A percentile compares a stretch with the other conserved stretches of the same genome.
These are phyloP conservation scores for Dorcus hopei DNA, from an alignment of 2,888 invertebrate genomes.

Conservation along the genomic window DNA sequence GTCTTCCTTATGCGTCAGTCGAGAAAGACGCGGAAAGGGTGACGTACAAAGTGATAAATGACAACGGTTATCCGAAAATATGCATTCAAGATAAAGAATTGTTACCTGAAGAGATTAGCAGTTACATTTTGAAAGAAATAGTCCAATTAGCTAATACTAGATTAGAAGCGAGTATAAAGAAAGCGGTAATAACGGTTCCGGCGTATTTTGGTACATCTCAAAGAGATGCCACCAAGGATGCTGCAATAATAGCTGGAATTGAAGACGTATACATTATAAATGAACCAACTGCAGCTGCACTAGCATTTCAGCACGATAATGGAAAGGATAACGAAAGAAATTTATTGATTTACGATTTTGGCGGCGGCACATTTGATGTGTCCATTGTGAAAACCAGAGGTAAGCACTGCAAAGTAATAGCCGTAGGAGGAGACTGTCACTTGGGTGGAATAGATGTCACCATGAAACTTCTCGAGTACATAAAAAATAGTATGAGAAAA, in stretches of 20 bases:
- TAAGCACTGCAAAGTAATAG: conserved; percentile 22
- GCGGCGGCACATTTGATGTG: conserved; percentile 34
- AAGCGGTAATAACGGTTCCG: conserved; percentile 34
- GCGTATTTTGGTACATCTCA: conserved; percentile 33
- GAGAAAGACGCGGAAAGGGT: conserved; percentile 26
- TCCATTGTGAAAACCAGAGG: conserved; percentile 23
- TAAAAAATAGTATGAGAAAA: conserved; percentile 11
- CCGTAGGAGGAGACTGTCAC: conserved; percentile 30
- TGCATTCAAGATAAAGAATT: conserved; percentile 13
- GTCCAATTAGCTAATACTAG: conserved; percentile 21
- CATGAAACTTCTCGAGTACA: conserved; percentile 22
- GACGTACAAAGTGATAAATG: conserved; percentile 24
- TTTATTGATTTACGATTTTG: conserved; percentile 31
- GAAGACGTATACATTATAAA: conserved; percentile 25
- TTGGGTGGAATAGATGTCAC: conserved; percentile 35
- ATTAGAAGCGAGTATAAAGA: conserved; percentile 19
- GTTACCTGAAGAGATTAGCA: conserved; percentile 27
- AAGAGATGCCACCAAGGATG: conserved; percentile 31
- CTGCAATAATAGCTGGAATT: conserved; percentile 32
- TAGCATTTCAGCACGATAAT: conserved; percentile 24
- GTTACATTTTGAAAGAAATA: conserved; percentile 23
- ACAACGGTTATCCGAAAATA: conserved; percentile 22
- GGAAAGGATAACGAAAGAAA: conserved; percentile 15
- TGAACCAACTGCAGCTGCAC: conserved; percentile 33
- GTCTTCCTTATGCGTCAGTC: conserved; percentile 26